Evolutionary conservation across 2,888 invertebrate species (phyloP), one percentile per base, ranked within the genome.

Genomic region (Cremastinae sp.): DNA sequence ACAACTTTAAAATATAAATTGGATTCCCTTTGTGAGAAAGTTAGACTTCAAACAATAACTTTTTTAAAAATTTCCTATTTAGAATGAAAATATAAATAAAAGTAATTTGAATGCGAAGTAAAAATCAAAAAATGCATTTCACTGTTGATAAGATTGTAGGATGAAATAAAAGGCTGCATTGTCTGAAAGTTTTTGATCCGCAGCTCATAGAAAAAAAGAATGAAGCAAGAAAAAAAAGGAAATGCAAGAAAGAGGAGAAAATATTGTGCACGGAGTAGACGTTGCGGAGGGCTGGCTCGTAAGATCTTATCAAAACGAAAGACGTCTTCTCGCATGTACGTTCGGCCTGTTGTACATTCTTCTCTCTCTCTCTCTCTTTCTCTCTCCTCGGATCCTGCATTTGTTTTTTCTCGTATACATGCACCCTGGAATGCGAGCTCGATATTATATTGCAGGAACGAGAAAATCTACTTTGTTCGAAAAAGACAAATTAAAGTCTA

Each of bases 261-360:
- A n/a, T n/a, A n/a, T n/a, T n/a, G 20, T 3, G 20, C 20, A 20
- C 1, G 9, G 16, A 1, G 47, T 12, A 39, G 22, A 20, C 65
- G 51, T 53, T 41, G 65, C 53, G 16, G 53, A 53, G 65, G 12
- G 22, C 53, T 22, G 61, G n/a, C n/a, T n/a, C 64, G 16, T 39
- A 41, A 69, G 62, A 71, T 71, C 16, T 71, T 75, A 75, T 75
- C 75, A 59, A 45, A 69, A 74, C 58, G 14, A 53, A 66, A 66
- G 55, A 61, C 43, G 41, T 66, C 71, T 71, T 55, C 51, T 39
- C 51, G 51, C n/a, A n/a, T 58, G 47, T 53, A 35, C 61, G 18
- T 28, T 14, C 20, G 14, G 12, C 49, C 66, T 62, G 62, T 61
- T 71, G 43, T 51, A 58, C 68, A 68, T 75, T 65, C 64, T 28